phyloP scores from a whole-genome alignment of 2,888 invertebrate genomes.

The Sepioteuthis lessoniana region DNA sequence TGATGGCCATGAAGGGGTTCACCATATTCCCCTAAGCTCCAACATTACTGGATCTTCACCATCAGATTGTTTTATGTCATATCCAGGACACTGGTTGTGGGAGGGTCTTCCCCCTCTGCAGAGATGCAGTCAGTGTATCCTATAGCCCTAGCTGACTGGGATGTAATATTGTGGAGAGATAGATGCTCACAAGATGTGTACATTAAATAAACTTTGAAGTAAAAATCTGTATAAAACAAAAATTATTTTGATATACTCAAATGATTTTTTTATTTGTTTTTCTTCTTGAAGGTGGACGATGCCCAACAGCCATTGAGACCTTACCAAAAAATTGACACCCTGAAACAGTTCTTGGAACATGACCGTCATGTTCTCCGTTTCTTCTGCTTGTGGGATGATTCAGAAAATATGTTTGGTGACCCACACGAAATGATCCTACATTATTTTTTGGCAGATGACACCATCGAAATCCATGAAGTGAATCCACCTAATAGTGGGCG shows the following conservation, averaged over 20 bases:
- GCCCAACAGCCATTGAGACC: slow-evolving; percentile 75
- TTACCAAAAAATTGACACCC: slow-evolving; percentile 77
- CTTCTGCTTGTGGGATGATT: slow-evolving; percentile 92
- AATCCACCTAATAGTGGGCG: slow-evolving; percentile 81
- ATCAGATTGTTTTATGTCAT: too few species aligned
- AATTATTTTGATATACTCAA: not conserved
- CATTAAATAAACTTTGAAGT: too few species aligned
- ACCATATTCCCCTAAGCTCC: too few species aligned
- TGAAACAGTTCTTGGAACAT: slow-evolving; percentile 87
- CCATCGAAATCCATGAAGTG: slow-evolving; percentile 89
- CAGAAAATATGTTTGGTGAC: slow-evolving; percentile 84
- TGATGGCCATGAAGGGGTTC: too few species aligned
- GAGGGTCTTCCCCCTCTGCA: too few species aligned
- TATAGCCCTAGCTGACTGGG: too few species aligned
- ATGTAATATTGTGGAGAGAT: too few species aligned
- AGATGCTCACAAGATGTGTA: too few species aligned
- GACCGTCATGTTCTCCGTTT: slow-evolving; percentile 85
- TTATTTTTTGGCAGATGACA: slow-evolving; percentile 90
- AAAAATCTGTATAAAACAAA: too few species aligned
- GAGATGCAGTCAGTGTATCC: too few species aligned
- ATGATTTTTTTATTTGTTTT: not conserved
- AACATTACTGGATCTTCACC: too few species aligned
- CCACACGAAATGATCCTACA: slow-evolving; percentile 86
- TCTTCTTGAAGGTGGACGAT: slow-evolving; percentile 70
- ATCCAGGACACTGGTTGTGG: too few species aligned